Evolutionary conservation across 1,140 invertebrate genomes (phyloP).

Genomic region (Polyergus mexicanus): DNA sequence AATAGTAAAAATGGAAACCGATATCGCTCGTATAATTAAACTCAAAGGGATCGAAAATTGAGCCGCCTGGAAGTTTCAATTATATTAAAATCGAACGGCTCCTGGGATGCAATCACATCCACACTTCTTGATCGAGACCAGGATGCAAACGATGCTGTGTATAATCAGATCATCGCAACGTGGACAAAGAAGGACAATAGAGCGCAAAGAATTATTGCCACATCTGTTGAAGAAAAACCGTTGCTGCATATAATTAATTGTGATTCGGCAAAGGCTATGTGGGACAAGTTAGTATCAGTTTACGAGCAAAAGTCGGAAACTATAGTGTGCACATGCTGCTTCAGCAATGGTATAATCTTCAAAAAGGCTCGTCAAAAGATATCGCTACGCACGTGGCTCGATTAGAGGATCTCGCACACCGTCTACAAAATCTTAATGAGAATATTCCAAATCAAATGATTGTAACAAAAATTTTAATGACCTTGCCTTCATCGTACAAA

Average conservation of each 20-base stretch:
- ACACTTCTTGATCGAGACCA: background rate
- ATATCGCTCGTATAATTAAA: background rate
- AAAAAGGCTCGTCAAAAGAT: constrained; percentile 46
- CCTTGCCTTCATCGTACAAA: constrained; percentile 70
- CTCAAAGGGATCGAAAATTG: background rate
- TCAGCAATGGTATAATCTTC: constrained; percentile 76
- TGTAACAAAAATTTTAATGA: constrained; percentile 76
- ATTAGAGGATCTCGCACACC: constrained; percentile 72
- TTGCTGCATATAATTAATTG: background rate
- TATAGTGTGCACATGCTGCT: constrained; percentile 73
- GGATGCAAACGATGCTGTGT: background rate
- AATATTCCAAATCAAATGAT: constrained; percentile 73
- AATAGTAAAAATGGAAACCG: background rate
- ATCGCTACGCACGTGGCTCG: constrained; percentile 76
- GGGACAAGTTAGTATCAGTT: background rate
- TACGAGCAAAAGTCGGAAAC: constrained; percentile 76
- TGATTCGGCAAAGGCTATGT: background rate
- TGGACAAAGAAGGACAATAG: background rate
- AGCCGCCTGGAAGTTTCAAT: background rate
- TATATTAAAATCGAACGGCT: background rate
- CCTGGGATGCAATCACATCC: background rate
- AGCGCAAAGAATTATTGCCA: background rate
- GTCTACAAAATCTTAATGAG: constrained; percentile 69
- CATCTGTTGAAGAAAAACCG: background rate
- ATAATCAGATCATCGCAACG: background rate